Conservation (phyloP, 2,797 vertebrate genomes). For the Agapornis canus region DNA sequence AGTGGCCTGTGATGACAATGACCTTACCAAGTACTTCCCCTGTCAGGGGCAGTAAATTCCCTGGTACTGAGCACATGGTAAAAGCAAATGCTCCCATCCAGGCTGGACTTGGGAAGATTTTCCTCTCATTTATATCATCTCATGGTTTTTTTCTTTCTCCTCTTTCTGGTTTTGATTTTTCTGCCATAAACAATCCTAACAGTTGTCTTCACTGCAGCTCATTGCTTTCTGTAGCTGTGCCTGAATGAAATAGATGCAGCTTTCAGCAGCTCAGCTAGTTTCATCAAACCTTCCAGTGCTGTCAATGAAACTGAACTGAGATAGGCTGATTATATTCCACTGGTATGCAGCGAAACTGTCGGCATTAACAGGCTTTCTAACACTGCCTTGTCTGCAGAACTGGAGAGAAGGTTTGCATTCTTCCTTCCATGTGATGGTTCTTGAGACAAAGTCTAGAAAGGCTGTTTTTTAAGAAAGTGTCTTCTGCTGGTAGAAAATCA, state of each 20-base stretch:
- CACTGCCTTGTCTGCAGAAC: neutral
- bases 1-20: neutral
- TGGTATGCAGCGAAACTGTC: neutral
- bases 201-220: neutral
- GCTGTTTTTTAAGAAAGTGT: neutral
- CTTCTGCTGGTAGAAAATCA: neutral
- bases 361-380: neutral
- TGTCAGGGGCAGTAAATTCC: neutral
- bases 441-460: neutral
- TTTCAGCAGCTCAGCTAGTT: slow-evolving; percentile 39
- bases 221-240: neutral
- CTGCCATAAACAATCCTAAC: neutral
- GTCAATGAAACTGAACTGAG: slow-evolving; percentile 31
- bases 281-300: neutral
- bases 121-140: neutral
- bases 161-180: slow-evolving; percentile 5
- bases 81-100: neutral
- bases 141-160: neutral
- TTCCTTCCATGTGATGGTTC: neutral
- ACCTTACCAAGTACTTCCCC: neutral
- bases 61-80: fast-evolving
- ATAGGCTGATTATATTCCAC: slow-evolving; percentile 27
- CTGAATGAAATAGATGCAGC: slow-evolving; percentile 44
- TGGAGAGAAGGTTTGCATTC: neutral
- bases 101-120: neutral